phyloP scores from a whole-genome alignment of 2,113 vertebrate species.

The Elephantulus edwardii region DNA sequence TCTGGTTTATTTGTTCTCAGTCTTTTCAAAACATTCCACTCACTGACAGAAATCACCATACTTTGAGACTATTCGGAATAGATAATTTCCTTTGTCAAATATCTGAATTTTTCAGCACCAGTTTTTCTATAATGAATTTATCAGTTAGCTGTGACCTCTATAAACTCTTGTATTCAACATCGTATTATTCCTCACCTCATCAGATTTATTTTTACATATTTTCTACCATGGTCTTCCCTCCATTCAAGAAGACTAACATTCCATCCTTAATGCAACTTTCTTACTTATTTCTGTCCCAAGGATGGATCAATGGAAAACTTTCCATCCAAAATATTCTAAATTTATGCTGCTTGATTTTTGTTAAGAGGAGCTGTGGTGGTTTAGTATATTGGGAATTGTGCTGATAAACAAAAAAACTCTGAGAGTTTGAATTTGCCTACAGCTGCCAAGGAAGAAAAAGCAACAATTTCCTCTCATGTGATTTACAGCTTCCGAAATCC shows the following conservation, averaged over 20 bases:
- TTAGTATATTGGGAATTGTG: too few species aligned
- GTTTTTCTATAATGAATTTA: conserved; percentile 10
- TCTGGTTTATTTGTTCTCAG: neutral
- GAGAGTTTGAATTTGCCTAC: too few species aligned
- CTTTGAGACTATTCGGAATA: conserved; percentile 8
- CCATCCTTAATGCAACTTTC: neutral
- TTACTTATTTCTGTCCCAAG: neutral
- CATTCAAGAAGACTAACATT: conserved; percentile 24
- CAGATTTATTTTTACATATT: conserved; percentile 46
- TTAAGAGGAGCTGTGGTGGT: too few species aligned
- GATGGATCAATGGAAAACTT: too few species aligned
- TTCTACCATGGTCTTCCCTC: neutral
- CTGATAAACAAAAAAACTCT: too few species aligned
- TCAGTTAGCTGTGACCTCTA: neutral
- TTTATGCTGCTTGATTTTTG: too few species aligned
- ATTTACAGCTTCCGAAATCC: too few species aligned
- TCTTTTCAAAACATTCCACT: neutral
- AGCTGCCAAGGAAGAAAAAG: too few species aligned
- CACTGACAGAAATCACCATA: neutral
- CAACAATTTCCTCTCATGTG: too few species aligned
- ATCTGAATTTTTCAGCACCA: neutral
- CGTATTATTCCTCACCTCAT: conserved; percentile 5
- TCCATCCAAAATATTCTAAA: too few species aligned
- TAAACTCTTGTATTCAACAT: neutral
- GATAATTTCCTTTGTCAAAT: conserved; percentile 28